A percentile compares a stretch with the other conserved stretches of the same genome.
Conservation (phyloP, 2,113 vertebrate species). For the Calidris pugnax region DNA sequence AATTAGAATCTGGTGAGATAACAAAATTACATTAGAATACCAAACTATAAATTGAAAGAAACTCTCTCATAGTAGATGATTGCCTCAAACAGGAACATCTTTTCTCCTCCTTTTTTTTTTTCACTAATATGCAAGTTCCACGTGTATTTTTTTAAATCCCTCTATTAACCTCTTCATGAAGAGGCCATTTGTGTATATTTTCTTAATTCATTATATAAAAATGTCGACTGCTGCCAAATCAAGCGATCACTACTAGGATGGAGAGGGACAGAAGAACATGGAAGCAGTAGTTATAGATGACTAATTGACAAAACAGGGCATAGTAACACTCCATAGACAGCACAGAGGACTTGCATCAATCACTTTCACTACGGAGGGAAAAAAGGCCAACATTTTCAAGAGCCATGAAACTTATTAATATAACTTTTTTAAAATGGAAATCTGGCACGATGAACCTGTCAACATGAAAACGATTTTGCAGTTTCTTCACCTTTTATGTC, state of each 20-base stretch:
- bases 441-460: not conserved
- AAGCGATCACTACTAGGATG: not conserved
- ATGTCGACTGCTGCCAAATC: not conserved
- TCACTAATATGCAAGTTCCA: not conserved
- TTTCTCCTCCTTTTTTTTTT: not conserved
- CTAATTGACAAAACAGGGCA: not conserved
- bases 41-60: not conserved
- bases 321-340: not conserved
- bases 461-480: not conserved
- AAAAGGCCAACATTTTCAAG: not conserved
- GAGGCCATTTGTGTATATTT: not conserved
- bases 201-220: not conserved
- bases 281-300: not conserved
- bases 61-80: not conserved
- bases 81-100: not conserved
- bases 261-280: not conserved
- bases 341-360: not conserved
- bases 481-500: not conserved
- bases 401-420: not conserved
- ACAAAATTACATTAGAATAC: not conserved
- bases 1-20: not conserved
- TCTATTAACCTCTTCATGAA: not conserved
- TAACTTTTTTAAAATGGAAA: not conserved
- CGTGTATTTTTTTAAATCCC: not conserved
- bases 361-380: not conserved